These are phyloP conservation scores for Galeopterus variegatus DNA, from an alignment of 2,113 vertebrate species.

Conservation along the genomic window DNA sequence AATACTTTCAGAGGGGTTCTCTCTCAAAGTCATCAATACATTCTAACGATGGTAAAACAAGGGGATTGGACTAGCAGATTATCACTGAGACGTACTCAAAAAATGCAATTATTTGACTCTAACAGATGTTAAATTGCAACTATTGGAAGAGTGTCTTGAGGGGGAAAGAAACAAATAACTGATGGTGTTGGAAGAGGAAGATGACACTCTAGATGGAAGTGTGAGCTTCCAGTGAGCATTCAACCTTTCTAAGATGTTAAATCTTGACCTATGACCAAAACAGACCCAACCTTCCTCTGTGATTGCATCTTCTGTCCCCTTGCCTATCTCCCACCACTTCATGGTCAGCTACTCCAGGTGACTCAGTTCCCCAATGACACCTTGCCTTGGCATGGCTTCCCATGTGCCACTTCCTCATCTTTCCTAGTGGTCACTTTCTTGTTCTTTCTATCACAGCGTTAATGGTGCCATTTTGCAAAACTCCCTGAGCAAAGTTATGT, in stretches of 20 bases:
- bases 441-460: neutral
- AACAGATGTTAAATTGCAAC: neutral
- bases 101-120: neutral
- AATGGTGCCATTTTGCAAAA: neutral
- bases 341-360: too few species aligned
- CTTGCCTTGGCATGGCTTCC: neutral
- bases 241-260: neutral
- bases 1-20: neutral
- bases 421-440: neutral
- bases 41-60: constrained; percentile 14
- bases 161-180: neutral
- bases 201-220: neutral
- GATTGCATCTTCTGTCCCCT: neutral
- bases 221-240: neutral
- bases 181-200: neutral
- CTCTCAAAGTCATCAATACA: neutral
- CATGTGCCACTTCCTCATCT: neutral
- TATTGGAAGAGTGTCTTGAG: neutral
- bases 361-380: neutral
- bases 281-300: neutral
- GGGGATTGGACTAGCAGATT: neutral
- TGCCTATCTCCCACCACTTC: neutral
- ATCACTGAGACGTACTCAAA: neutral
- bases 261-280: neutral
- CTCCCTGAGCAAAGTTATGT: neutral